Evolutionary conservation across 2,113 vertebrate species (phyloP), one percentile per base, ranked within the genome.

Genomic region (Oncorhynchus clarkii): DNA sequence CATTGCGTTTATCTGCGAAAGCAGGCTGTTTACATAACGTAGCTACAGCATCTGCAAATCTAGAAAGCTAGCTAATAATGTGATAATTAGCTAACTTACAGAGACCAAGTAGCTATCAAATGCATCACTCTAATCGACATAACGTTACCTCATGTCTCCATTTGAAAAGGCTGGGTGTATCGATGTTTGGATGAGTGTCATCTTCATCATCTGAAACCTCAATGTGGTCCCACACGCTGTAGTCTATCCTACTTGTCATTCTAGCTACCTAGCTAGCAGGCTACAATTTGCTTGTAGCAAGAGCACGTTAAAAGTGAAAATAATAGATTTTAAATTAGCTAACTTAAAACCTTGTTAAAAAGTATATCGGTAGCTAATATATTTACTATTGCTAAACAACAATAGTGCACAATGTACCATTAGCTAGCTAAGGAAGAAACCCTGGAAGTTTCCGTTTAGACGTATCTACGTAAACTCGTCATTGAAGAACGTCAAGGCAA

Each of bases 161-260:
- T 87, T 96, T 93, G 90, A 97, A 98, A 39, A 99, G 94, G 1
- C 97, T 98, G 69, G 97, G 95, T 9, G 97, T 99, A 89, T 99
- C 97, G 89, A 99, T 98, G 84, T 99, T 99, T 60, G 97, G 97
- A 81, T 99, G 97, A 22, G 93, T 97, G 74, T 99, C 97, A 74
- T 98, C 97, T 79, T 98, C 97, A 85, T 99, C 97, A 76, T 99
- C 97, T 0, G 97, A 99, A 80, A 98, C 97, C 86, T 99, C 97
- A 82, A 98, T 99, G 81, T 98, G 96, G 82, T 99, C 96, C 97
- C 97, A 99, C 85, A 98, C 95, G 87, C 97, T 98, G 91, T 99
- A 98, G 81, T 98, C 97, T 90, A 97, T 97, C 77, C 59, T n/a
- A 62, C 87, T 74, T 14, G 91, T 88, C 91, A 92, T 92, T 12